phyloP scores from a whole-genome alignment of 2,113 vertebrate genomes.

The Chionis minor region DNA sequence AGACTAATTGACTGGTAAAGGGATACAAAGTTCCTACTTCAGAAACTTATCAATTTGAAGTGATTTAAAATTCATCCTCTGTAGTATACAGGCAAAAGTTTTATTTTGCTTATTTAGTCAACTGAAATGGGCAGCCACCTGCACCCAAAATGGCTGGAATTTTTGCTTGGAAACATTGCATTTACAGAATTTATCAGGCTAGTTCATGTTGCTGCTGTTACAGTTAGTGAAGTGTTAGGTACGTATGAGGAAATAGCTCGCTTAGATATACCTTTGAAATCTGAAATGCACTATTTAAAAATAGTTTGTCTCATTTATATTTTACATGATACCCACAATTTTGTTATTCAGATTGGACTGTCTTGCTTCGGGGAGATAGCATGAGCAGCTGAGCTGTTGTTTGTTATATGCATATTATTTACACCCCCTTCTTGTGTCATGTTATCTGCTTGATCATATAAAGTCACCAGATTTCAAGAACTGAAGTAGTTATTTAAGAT shows the following conservation, averaged over 20 bases:
- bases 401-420: neutral
- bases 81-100: neutral
- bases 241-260: neutral
- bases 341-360: neutral
- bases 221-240: neutral
- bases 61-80: neutral
- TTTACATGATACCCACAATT: neutral
- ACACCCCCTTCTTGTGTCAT: neutral
- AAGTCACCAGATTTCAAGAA: neutral
- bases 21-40: neutral
- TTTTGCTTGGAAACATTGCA: neutral
- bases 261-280: neutral
- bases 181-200: neutral
- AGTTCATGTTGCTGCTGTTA: neutral
- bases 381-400: neutral
- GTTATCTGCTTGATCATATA: neutral
- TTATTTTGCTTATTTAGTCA: neutral
- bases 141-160: neutral
- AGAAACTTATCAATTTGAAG: neutral
- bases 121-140: neutral
- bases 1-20: neutral
- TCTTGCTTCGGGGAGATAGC: neutral
- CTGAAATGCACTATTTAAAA: neutral
- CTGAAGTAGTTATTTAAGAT: neutral
- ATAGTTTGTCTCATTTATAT: slow-evolving; percentile 28